Evolutionary conservation across 2,888 invertebrate species (phyloP).

Genomic region (Dromius quadrimaculatus): DNA sequence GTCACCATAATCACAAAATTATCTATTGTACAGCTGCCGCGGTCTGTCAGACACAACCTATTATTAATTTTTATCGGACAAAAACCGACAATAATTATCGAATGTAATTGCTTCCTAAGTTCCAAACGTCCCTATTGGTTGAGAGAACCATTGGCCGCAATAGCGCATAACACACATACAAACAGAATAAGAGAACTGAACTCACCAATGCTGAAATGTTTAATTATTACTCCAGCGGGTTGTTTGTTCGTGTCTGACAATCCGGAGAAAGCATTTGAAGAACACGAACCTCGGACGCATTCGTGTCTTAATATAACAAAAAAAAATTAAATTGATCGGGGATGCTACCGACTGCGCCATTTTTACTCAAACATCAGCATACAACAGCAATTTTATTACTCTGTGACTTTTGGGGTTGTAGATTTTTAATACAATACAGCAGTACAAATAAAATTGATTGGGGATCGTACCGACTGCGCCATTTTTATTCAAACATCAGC

Average conservation of each 20-base stretch:
- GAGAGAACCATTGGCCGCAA: constrained; percentile 41
- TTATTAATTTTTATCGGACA: constrained; percentile 50
- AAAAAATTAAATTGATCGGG: not conserved
- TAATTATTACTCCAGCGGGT: constrained; percentile 49
- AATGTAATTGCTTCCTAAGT: constrained; percentile 52
- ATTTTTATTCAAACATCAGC: too few relatives aligned
- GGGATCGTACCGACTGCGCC: too few relatives aligned
- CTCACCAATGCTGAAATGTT: constrained; percentile 38
- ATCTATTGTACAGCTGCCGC: constrained; percentile 42
- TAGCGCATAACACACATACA: constrained; percentile 31
- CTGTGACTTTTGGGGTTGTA: too few relatives aligned
- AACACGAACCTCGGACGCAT: constrained; percentile 4
- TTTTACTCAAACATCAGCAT: too few relatives aligned
- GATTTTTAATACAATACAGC: too few relatives aligned
- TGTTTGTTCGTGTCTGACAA: constrained; percentile 19
- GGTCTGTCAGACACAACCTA: constrained; percentile 31
- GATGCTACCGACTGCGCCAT: too few relatives aligned
- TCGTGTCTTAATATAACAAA: not conserved
- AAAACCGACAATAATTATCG: constrained; percentile 51
- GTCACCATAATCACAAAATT: too few relatives aligned
- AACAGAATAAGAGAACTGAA: not conserved
- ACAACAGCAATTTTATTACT: too few relatives aligned
- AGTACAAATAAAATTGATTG: too few relatives aligned
- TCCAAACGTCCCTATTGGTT: constrained; percentile 38
- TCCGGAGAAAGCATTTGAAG: not conserved